A percentile compares a stretch with the other conserved stretches of the same genome.
These are phyloP conservation scores for Calephelis virginiensis DNA, from an alignment of 1,140 invertebrate genomes.

Conservation along the genomic window DNA sequence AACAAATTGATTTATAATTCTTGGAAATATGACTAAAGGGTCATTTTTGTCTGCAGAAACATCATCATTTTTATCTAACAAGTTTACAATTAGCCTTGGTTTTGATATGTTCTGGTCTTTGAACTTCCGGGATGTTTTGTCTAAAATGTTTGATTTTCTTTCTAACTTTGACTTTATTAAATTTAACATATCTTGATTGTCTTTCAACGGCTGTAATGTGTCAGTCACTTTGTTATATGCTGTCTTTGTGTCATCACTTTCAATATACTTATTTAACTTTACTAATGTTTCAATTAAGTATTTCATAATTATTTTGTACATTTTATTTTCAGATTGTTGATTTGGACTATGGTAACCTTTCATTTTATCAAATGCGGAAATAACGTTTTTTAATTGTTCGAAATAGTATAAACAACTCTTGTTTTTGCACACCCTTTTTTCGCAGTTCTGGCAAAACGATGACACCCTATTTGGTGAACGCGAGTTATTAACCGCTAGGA, in stretches of 20 bases:
- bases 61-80: neutral
- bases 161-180: no score
- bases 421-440: neutral
- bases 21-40: neutral
- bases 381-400: neutral
- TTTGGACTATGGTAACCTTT: neutral
- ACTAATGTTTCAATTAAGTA: no score
- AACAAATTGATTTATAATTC: neutral
- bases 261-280: no score
- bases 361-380: neutral
- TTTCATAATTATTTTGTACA: no score
- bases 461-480: neutral
- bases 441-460: neutral
- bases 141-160: no score
- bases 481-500: neutral
- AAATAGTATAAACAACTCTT: neutral
- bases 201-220: no score
- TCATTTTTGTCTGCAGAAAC: neutral
- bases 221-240: no score
- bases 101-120: constrained; percentile 1
- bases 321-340: no score
- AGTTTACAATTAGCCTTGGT: neutral
- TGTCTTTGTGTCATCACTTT: no score
- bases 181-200: no score
- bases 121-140: no score